Evolutionary conservation across 1,140 invertebrate genomes (phyloP).

Genomic region (Brachionus sp.): DNA sequence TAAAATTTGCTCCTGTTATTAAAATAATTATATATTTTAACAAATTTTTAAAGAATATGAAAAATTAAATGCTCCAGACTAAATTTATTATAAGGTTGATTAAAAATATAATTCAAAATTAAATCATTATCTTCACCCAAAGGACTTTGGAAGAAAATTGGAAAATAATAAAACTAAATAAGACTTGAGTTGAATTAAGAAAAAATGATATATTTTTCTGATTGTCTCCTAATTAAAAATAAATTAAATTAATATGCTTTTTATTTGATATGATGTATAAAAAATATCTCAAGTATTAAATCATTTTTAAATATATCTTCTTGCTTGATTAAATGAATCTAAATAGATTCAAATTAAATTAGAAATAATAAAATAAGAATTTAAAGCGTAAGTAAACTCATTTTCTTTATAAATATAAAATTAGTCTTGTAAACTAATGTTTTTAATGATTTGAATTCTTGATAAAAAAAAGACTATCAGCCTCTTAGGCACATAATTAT

Average conservation of each 20-base stretch:
- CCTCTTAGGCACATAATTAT: neutral
- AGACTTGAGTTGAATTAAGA: too few species aligned
- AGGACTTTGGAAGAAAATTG: neutral
- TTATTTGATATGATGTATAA: too few species aligned
- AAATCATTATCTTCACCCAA: neutral
- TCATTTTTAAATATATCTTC: too few species aligned
- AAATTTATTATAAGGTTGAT: neutral
- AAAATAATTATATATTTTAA: neutral
- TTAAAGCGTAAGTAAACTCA: too few species aligned
- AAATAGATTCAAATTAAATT: too few species aligned
- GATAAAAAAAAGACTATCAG: neutral
- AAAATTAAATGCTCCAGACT: neutral
- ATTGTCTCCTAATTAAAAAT: too few species aligned
- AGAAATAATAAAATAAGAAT: too few species aligned
- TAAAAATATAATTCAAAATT: neutral
- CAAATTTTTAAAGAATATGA: neutral
- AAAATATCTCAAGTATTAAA: too few species aligned
- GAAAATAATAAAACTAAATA: neutral
- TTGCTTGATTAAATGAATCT: too few species aligned
- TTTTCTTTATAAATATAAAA: neutral
- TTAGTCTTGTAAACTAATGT: neutral
- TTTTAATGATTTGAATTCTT: neutral
- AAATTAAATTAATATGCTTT: too few species aligned
- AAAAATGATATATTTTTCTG: too few species aligned
- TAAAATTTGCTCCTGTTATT: neutral